Evolutionary conservation across 2,797 vertebrate species (phyloP), one percentile per base, ranked within the genome.

Genomic region (Pangasius larnaudii): DNA sequence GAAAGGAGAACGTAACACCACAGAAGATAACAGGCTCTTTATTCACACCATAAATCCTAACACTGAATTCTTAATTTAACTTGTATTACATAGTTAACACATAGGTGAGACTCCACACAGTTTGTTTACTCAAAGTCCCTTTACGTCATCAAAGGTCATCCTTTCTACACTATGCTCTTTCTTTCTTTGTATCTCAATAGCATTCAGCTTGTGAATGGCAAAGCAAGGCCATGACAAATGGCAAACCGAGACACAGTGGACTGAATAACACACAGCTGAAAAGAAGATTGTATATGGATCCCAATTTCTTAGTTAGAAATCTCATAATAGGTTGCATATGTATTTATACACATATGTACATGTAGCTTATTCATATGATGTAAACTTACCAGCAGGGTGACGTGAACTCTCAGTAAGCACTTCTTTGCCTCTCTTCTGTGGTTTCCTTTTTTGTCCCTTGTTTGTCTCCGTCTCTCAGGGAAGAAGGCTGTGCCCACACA

Each of bases 301-400:
- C n/a, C n/a, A 69, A 19, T 53, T 84, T 69, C 18, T 19, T 36
- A 7, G 19, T 30, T 36, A 67, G 4, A 82, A 72, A 67, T 59
- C 39, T 46, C 24, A 33, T 13, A 13, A 56, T 10, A 83, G 16
- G 7, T 49, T 33, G 2, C 53, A 2, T 11, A 22, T 67, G 59
- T 33, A 33, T 53, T 67, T 51, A 53, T 33, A 69, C n/a, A 36
- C 7, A 2, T 3, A 36, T 14, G 33, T 56, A 56, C 18, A 53
- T 33, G 24, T 0, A 0, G 71, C 46, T 46, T 49, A 83, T 49
- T 51, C 19, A 56, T 8, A 36, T 30, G 22, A 61, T 83, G 63
- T 84, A 46, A 86, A 72, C 84, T 91, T 63, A 89, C 89, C 75
- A 51, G 88, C 46, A 88, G 84, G 63, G 85, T 84, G 56, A 91